Evolutionary conservation across 2,113 vertebrate genomes (phyloP).

Genomic region (Prionailurus viverrinus): DNA sequence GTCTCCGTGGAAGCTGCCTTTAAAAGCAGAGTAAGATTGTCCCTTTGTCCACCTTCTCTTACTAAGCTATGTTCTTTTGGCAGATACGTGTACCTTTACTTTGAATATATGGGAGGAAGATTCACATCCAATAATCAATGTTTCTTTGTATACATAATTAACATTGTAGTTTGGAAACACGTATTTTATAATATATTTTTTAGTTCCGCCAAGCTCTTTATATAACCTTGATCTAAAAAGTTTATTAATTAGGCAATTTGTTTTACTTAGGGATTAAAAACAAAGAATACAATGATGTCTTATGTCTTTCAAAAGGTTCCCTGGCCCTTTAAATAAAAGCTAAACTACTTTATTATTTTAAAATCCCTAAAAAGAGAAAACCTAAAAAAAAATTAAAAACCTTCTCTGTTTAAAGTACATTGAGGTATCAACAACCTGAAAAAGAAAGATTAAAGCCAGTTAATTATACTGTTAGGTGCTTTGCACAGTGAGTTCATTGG

Average conservation of each 20-base stretch:
- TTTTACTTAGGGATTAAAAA: conserved; percentile 2
- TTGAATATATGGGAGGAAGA: background rate
- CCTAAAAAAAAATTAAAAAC: background rate
- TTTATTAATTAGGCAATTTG: background rate
- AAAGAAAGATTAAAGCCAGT: conserved; percentile 2
- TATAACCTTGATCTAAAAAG: background rate
- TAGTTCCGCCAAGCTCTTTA: background rate
- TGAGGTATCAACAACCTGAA: conserved; percentile 17
- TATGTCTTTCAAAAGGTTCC: background rate
- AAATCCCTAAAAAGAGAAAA: background rate
- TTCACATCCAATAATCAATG: background rate
- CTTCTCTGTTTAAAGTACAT: conserved; percentile 1
- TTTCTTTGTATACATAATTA: background rate
- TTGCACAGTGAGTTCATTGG: background rate
- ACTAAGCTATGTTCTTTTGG: background rate
- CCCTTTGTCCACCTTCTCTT: background rate
- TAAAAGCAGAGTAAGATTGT: background rate
- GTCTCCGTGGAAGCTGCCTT: background rate
- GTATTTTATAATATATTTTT: background rate
- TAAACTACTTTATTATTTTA: background rate
- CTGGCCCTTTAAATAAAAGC: conserved; percentile 3
- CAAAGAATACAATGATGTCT: background rate
- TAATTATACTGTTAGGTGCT: background rate
- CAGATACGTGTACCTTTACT: background rate
- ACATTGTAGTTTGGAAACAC: background rate